Percentiles rank a stretch among this genome's conserved stretches.
Evolutionary conservation across 2,888 invertebrate species (phyloP).

Genomic region (Xestia sexstrigata): DNA sequence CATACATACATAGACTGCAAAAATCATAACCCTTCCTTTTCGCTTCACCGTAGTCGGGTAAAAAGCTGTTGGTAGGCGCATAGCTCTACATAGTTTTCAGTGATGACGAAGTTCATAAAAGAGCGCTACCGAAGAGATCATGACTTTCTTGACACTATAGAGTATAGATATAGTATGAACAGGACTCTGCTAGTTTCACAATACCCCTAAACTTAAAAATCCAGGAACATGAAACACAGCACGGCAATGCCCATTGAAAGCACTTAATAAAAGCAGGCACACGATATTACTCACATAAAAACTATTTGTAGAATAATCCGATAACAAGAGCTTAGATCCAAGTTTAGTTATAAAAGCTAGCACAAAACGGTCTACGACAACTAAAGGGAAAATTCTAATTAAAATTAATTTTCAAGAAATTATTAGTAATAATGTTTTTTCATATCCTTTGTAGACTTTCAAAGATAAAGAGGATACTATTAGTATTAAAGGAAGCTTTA

Average conservation of each 20-base stretch:
- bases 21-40: too few species aligned
- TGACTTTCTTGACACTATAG: too few species aligned
- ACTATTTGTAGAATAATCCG: constrained; percentile 32
- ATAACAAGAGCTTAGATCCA: constrained; percentile 19
- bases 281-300: constrained; percentile 1
- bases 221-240: neutral
- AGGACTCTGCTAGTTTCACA: too few species aligned
- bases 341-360: constrained; percentile 5
- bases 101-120: too few species aligned
- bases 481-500: neutral
- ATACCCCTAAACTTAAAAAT: neutral
- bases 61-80: too few species aligned
- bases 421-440: neutral
- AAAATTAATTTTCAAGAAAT: constrained; percentile 10
- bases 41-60: too few species aligned
- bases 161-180: too few species aligned
- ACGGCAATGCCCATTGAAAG: too few species aligned
- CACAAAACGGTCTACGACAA: neutral
- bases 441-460: neutral
- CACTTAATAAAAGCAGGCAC: too few species aligned
- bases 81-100: too few species aligned
- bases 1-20: too few species aligned
- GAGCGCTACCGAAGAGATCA: too few species aligned
- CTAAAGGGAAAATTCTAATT: neutral
- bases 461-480: neutral